Evolutionary conservation across 2,888 invertebrate species (phyloP).

Genomic region (Orthosia cruda): DNA sequence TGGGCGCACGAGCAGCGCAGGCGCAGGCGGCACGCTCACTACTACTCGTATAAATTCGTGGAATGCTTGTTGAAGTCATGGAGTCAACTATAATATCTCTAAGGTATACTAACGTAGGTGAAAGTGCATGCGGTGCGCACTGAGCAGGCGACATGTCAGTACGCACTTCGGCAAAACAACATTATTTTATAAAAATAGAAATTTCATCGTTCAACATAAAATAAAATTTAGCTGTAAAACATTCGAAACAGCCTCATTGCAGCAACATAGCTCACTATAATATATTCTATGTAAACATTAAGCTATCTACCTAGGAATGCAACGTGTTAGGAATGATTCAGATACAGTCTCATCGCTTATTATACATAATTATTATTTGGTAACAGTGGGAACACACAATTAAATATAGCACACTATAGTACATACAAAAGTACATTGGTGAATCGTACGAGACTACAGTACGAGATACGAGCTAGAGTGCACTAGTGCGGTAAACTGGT

Average conservation of each 20-base stretch:
- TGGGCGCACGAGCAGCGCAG: conserved; percentile 3
- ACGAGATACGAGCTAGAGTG: conserved; percentile 28
- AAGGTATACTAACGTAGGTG: conserved; percentile 28
- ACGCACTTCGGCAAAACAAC: conserved; percentile 28
- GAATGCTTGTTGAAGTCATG: conserved; percentile 89
- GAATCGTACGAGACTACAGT: conserved; percentile 25
- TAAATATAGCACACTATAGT: conserved; percentile 52
- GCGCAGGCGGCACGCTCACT: conserved; percentile 30
- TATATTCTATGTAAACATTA: conserved; percentile 62
- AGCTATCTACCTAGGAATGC: conserved; percentile 73
- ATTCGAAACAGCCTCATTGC: conserved; percentile 56
- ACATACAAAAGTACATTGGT: conserved; percentile 28
- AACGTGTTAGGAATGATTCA: conserved; percentile 76
- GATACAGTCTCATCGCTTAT: conserved; percentile 80
- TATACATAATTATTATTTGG: conserved; percentile 78
- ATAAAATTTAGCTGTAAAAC: conserved; percentile 57
- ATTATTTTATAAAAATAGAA: conserved; percentile 65
- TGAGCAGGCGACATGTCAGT: conserved; percentile 12
- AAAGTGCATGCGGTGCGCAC: conserved; percentile 7
- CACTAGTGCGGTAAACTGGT: conserved; percentile 25
- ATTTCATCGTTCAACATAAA: conserved; percentile 57
- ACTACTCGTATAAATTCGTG: conserved; percentile 76
- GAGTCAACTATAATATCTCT: conserved; percentile 73
- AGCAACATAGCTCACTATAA: conserved; percentile 42
- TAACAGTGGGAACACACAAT: conserved; percentile 72